Evolutionary conservation across 2,888 invertebrate genomes (phyloP).

Genomic region (Calliscelio sp.): DNA sequence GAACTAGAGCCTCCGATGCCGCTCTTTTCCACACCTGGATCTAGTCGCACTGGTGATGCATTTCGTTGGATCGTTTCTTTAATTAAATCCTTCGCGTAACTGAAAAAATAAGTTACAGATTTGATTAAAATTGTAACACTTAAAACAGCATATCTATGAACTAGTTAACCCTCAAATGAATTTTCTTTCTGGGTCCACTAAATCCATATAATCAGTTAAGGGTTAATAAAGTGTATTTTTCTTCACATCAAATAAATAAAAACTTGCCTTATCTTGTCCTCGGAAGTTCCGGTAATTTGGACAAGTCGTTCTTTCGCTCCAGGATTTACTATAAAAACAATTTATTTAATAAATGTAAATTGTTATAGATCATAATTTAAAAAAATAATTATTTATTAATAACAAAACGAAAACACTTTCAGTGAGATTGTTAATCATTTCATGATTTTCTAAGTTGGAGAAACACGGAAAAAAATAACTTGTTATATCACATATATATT

Average conservation of each 20-base stretch:
- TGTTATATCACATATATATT: too few relatives aligned
- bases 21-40: constrained; percentile 87
- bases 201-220: too few relatives aligned
- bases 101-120: neutral
- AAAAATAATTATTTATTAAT: constrained; percentile 43
- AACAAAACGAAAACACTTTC: constrained; percentile 56
- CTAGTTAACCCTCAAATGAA: too few relatives aligned
- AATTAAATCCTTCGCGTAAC: constrained; percentile 96
- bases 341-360: neutral
- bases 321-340: constrained; percentile 93
- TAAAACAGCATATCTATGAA: too few relatives aligned
- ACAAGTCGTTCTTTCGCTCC: constrained; percentile 98
- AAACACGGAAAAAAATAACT: constrained; percentile 30
- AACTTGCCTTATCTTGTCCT: constrained; percentile 96
- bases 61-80: constrained; percentile 98
- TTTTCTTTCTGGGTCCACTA: too few relatives aligned
- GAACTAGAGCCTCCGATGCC: constrained; percentile 91
- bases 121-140: too few relatives aligned
- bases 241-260: too few relatives aligned
- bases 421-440: constrained; percentile 55
- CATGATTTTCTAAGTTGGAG: constrained; percentile 34
- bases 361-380: neutral
- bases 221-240: too few relatives aligned
- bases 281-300: constrained; percentile 97
- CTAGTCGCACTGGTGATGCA: constrained; percentile 94